Conservation (phyloP, 2,113 vertebrate genomes). For the Cathartes aura region DNA sequence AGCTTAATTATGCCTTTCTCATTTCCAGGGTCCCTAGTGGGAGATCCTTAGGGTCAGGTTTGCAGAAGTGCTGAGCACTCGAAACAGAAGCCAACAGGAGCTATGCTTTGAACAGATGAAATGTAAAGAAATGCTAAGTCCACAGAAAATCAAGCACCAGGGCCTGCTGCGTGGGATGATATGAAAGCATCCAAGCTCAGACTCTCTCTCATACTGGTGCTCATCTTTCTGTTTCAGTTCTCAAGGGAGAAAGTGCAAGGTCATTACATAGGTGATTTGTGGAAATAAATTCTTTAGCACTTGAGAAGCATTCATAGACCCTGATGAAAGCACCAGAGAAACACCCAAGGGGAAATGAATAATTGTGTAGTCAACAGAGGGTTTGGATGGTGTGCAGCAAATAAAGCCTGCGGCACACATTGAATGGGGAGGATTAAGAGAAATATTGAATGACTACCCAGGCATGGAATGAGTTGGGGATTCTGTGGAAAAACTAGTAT, state of each 20-base stretch:
- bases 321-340: neutral
- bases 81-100: neutral
- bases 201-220: neutral
- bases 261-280: neutral
- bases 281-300: neutral
- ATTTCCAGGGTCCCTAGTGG: neutral
- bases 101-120: neutral
- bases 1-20: neutral
- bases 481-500: slow-evolving; percentile 45
- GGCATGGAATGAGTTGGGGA: slow-evolving; percentile 22
- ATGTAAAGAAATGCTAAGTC: neutral
- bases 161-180: neutral
- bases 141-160: neutral
- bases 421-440: slow-evolving; percentile 22
- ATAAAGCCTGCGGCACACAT: slow-evolving; percentile 2
- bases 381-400: neutral
- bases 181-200: neutral
- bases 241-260: neutral
- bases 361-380: neutral
- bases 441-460: slow-evolving; percentile 37
- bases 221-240: neutral
- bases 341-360: slow-evolving; percentile 10
- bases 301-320: neutral
- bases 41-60: neutral
- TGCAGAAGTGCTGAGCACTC: neutral